Evolutionary conservation across 2,797 vertebrate species (phyloP).

Genomic region (Hyperoplus lanceolatus): DNA sequence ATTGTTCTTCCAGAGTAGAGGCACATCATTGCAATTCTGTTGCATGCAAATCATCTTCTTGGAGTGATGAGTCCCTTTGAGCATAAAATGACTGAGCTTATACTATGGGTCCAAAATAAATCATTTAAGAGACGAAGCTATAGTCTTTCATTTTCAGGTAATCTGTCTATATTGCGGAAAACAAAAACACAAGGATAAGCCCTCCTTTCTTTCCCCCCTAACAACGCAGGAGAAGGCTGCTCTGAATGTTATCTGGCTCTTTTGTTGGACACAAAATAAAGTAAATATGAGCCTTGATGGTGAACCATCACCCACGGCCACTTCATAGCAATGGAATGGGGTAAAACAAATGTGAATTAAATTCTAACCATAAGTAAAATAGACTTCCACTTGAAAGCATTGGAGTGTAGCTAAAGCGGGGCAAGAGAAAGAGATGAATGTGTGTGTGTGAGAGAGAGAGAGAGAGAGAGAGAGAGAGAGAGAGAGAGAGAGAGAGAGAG

Average conservation of each 20-base stretch:
- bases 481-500: slow-evolving; percentile 20
- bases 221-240: slow-evolving; percentile 39
- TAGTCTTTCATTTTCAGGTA: slow-evolving; percentile 75
- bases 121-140: slow-evolving; percentile 74
- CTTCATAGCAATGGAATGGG: slow-evolving; percentile 63
- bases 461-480: slow-evolving; percentile 15
- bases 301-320: slow-evolving; percentile 71
- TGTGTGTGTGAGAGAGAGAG: slow-evolving; percentile 31
- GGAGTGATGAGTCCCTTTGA: slow-evolving; percentile 75
- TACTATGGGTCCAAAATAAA: slow-evolving; percentile 79
- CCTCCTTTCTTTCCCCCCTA: slow-evolving; percentile 37
- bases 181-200: slow-evolving; percentile 60
- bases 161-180: slow-evolving; percentile 69
- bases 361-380: slow-evolving; percentile 82
- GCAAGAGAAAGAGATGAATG: slow-evolving; percentile 70
- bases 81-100: slow-evolving; percentile 73
- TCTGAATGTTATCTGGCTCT: slow-evolving; percentile 60
- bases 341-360: slow-evolving; percentile 76
- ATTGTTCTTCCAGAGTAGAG: slow-evolving; percentile 78
- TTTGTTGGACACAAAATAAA: slow-evolving; percentile 78
- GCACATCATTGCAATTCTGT: slow-evolving; percentile 72
- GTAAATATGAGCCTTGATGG: slow-evolving; percentile 75
- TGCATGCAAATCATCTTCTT: slow-evolving; percentile 79
- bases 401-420: slow-evolving; percentile 65
- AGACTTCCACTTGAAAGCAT: slow-evolving; percentile 80